These are phyloP conservation scores for Eulimnadia texana DNA, from an alignment of 1,140 invertebrate species.

Conservation along the genomic window DNA sequence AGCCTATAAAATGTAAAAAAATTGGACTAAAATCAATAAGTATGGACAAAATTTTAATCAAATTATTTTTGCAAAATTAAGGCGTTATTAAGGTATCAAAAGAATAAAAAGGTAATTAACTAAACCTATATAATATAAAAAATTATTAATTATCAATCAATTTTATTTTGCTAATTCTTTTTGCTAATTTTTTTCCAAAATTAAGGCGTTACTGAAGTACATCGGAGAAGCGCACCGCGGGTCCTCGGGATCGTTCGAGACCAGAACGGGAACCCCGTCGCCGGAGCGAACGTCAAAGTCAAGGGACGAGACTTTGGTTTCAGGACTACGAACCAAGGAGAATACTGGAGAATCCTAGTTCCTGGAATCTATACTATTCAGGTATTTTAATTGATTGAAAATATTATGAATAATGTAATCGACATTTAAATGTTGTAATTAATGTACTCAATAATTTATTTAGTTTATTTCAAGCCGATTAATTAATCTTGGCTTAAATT, in stretches of 20 bases:
- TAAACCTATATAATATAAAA: neutral
- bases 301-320: conserved; percentile 74
- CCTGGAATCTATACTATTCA: conserved; percentile 70
- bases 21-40: too few species aligned
- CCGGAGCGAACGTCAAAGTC: conserved; percentile 50
- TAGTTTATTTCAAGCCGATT: too few species aligned
- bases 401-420: too few species aligned
- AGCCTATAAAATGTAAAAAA: too few species aligned
- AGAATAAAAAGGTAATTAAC: too few species aligned
- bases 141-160: neutral
- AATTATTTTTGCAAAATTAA: too few species aligned
- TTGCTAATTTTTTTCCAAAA: neutral
- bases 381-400: conserved; percentile 36
- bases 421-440: too few species aligned
- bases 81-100: too few species aligned
- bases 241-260: conserved; percentile 69
- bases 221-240: conserved; percentile 77
- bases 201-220: conserved; percentile 64
- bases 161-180: too few species aligned
- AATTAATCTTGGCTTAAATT: too few species aligned
- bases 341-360: conserved; percentile 77
- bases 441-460: too few species aligned
- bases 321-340: conserved; percentile 77
- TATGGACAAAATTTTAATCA: too few species aligned
- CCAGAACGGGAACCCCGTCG: conserved; percentile 60